A percentile compares a stretch with the other conserved stretches of the same genome.
Conservation (phyloP, 2,888 invertebrate genomes). For the Drosophila tripunctata region DNA sequence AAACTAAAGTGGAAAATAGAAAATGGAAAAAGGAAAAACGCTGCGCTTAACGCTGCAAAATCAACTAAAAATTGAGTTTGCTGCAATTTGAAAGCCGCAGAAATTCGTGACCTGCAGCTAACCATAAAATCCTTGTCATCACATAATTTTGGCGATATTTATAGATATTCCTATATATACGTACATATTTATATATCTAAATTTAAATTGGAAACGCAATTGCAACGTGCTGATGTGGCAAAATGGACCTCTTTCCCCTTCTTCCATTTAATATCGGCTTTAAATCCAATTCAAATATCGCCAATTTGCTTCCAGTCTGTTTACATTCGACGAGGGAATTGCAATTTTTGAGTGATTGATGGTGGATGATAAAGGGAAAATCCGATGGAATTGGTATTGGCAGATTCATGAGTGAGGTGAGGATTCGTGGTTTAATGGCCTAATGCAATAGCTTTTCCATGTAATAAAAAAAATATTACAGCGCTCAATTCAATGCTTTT, state of each 20-base stretch:
- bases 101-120: slow-evolving; percentile 40
- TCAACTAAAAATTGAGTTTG: slow-evolving; percentile 20
- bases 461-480: neutral
- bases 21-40: slow-evolving; percentile 2
- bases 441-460: neutral
- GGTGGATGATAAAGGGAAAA: slow-evolving; percentile 1
- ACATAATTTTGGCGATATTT: slow-evolving; percentile 1
- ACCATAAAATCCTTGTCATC: slow-evolving; percentile 44
- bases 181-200: slow-evolving; percentile 1
- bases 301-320: slow-evolving; percentile 22
- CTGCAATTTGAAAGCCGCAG: slow-evolving; percentile 32
- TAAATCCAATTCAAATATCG: slow-evolving; percentile 17
- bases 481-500: neutral
- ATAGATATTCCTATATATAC: slow-evolving; percentile 11
- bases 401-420: neutral
- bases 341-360: slow-evolving; percentile 24
- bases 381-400: neutral
- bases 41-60: slow-evolving; percentile 27
- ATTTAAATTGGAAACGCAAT: slow-evolving; percentile 33
- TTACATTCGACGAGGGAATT: slow-evolving; percentile 25
- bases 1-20: slow-evolving; percentile 5
- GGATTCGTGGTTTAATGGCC: neutral
- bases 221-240: slow-evolving; percentile 37
- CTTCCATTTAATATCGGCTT: neutral
- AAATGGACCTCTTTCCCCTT: neutral